phyloP scores from a whole-genome alignment of 2,113 vertebrate genomes.

The Copsychus sechellarum region DNA sequence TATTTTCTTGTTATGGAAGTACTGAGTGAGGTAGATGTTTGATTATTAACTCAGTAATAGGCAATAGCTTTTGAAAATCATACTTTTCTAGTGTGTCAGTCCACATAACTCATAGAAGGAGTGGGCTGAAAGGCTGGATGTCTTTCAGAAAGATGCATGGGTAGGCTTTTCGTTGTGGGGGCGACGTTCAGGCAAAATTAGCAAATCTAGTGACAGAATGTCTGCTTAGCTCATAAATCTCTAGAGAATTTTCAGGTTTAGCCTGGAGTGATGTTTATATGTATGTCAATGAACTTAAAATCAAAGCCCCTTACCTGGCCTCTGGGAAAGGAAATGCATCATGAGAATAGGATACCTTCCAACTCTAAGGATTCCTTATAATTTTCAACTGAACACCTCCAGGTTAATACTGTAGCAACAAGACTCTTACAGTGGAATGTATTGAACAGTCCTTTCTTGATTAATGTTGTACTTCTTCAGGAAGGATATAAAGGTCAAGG shows the following conservation, averaged over 20 bases:
- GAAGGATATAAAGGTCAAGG: constrained; percentile 63
- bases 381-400: constrained; percentile 56
- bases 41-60: not conserved
- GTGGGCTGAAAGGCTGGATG: constrained; percentile 5
- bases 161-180: constrained; percentile 17
- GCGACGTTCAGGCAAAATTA: not conserved
- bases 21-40: not conserved
- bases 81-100: not conserved
- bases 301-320: constrained; percentile 50
- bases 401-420: constrained; percentile 58
- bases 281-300: constrained; percentile 55
- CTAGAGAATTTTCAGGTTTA: constrained; percentile 62
- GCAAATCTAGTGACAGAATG: constrained; percentile 55
- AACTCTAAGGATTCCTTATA: constrained; percentile 35
- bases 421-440: constrained; percentile 46
- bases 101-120: not conserved
- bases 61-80: not conserved
- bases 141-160: constrained; percentile 30
- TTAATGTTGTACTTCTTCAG: constrained; percentile 39
- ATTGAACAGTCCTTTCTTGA: constrained; percentile 33
- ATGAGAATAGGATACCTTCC: constrained; percentile 56
- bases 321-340: constrained; percentile 52
- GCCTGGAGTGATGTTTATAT: constrained; percentile 49
- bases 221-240: constrained; percentile 69
- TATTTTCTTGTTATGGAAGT: not conserved